Percentiles rank a stretch among this genome's conserved stretches.
Conservation (phyloP, 92 coral and sea anemone species). For the Paragorgia papillata region DNA sequence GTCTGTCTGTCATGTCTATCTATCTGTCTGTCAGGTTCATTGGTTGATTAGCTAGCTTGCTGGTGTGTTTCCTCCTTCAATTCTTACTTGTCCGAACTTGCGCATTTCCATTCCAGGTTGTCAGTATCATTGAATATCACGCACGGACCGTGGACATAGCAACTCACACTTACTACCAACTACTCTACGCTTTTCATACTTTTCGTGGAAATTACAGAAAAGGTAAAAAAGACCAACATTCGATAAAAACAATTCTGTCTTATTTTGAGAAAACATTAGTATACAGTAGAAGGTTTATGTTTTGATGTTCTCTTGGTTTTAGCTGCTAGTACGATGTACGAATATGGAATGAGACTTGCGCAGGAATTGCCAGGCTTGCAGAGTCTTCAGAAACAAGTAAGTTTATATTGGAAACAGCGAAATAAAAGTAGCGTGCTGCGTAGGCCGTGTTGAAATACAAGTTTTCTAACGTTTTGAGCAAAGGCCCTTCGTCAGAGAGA, state of each 20-base stretch:
- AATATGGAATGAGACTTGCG: conserved; percentile 89
- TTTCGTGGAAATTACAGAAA: conserved; percentile 94
- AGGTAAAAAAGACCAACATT: conserved; percentile 62
- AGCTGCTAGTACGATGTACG: conserved; percentile 97
- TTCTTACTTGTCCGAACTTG: background rate
- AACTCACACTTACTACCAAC: conserved; percentile 84
- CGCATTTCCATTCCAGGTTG: conserved; percentile 60
- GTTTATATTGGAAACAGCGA: background rate
- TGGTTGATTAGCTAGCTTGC: background rate
- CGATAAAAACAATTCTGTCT: no score
- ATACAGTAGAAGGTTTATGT: no score
- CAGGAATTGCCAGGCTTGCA: conserved; percentile 85
- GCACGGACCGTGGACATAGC: conserved; percentile 97
- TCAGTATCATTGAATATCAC: conserved; percentile 92
- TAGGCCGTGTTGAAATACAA: no score
- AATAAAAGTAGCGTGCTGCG: no score
- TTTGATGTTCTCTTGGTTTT: conserved; percentile 1
- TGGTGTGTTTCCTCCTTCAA: background rate
- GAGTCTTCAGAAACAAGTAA: conserved; percentile 92
- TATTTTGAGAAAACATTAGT: background rate
- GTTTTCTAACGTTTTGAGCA: no score
- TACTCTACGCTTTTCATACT: conserved; percentile 90
- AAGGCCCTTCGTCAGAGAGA: no score
- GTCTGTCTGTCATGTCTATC: background rate
- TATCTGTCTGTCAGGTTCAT: background rate